A percentile compares a stretch with the other conserved stretches of the same genome.
Conservation (phyloP, 2,797 vertebrate species). For the Helarctos malayanus region DNA sequence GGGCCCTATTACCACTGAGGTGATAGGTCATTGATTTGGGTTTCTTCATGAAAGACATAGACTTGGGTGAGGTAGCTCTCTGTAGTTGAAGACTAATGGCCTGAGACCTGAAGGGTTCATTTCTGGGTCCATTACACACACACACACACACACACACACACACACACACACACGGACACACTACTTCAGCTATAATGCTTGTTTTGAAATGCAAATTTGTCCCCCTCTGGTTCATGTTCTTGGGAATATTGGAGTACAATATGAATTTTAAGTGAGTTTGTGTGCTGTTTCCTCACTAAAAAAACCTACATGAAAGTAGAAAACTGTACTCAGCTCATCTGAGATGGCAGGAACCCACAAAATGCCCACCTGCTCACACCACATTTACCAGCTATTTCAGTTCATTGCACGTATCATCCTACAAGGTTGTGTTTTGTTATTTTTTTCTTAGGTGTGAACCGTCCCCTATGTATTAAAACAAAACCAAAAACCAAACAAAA, state of each 20-base stretch:
- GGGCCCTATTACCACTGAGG: neutral
- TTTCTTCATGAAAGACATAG: neutral
- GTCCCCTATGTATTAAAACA: neutral
- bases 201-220: neutral
- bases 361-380: accelerated
- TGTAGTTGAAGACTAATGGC: neutral
- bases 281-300: neutral
- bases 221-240: neutral
- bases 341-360: accelerated
- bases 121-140: too few relatives aligned
- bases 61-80: too few relatives aligned
- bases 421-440: neutral
- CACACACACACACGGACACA: accelerated
- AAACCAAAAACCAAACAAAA: neutral
- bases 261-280: neutral
- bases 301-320: neutral
- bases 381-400: neutral
- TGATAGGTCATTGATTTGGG: neutral
- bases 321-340: neutral
- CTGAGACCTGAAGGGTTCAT: neutral
- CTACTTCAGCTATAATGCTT: neutral
- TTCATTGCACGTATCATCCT: too few relatives aligned
- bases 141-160: too few relatives aligned
- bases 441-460: neutral
- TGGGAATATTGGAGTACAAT: neutral